phyloP scores from a whole-genome alignment of 2,888 invertebrate species.

The Phyto melanocephala region DNA sequence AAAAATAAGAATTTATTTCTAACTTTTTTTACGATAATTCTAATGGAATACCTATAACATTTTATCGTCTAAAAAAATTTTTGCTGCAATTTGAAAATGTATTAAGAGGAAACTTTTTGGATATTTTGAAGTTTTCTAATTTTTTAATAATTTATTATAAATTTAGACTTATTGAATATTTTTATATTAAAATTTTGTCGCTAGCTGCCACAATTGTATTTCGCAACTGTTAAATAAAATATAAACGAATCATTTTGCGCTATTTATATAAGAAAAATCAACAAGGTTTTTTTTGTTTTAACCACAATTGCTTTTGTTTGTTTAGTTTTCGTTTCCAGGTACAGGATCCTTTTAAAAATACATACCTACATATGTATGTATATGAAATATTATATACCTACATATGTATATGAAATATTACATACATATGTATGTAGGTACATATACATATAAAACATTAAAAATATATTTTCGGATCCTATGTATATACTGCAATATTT shows the following conservation, averaged over 20 bases:
- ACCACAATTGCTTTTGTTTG: neutral
- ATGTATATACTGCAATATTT: neutral
- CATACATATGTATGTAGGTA: neutral
- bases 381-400: too few relatives aligned
- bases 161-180: too few relatives aligned
- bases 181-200: neutral
- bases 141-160: too few relatives aligned
- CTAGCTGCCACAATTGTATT: neutral
- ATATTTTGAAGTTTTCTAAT: too few relatives aligned
- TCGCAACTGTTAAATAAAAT: neutral
- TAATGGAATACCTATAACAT: too few relatives aligned
- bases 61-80: too few relatives aligned
- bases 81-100: too few relatives aligned
- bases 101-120: too few relatives aligned
- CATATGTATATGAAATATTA: too few relatives aligned
- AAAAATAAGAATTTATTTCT: too few relatives aligned
- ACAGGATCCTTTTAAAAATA: neutral
- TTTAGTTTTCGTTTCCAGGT: neutral
- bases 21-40: too few relatives aligned
- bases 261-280: neutral
- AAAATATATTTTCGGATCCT: neutral
- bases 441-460: neutral
- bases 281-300: neutral
- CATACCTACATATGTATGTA: neutral
- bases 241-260: neutral